These are phyloP conservation scores for Brienomyrus brachyistius DNA, from an alignment of 2,113 vertebrate species.

Conservation along the genomic window DNA sequence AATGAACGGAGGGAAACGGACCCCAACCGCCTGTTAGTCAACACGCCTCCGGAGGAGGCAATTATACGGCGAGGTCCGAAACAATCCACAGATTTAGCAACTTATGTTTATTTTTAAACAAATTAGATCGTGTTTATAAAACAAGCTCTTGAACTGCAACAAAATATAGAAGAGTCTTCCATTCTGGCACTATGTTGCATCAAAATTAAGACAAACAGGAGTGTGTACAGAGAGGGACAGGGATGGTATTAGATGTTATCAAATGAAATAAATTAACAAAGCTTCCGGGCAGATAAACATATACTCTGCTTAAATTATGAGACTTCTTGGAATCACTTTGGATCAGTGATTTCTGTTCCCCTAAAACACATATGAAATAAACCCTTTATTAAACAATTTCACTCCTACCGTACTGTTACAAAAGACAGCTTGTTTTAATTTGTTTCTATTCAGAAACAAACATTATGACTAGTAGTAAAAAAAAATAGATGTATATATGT, in stretches of 20 bases:
- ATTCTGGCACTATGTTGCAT: not conserved
- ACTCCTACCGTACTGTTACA: not conserved
- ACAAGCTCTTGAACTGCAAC: not conserved
- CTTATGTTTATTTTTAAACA: not conserved
- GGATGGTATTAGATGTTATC: not conserved
- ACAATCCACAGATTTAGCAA: not conserved
- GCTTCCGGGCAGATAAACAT: not conserved
- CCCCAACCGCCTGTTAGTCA: conserved; percentile 16
- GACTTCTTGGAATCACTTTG: not conserved
- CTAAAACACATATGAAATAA: not conserved
- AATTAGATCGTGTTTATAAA: not conserved
- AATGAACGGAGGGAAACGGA: conserved; percentile 41
- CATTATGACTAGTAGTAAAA: not conserved
- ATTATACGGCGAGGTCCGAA: not conserved
- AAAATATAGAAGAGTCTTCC: not conserved
- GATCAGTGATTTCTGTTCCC: not conserved
- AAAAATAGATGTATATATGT: not conserved
- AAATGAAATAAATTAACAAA: not conserved
- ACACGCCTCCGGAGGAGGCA: not conserved
- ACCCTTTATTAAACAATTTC: not conserved
- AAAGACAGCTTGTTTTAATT: not conserved
- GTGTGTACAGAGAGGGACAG: not conserved
- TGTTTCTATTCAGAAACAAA: not conserved
- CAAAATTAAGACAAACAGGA: not conserved
- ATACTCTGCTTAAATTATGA: not conserved